A percentile compares a stretch with the other conserved stretches of the same genome.
These are phyloP conservation scores for Steinernema khuongi DNA, from an alignment of 1,140 invertebrate species.

Conservation along the genomic window DNA sequence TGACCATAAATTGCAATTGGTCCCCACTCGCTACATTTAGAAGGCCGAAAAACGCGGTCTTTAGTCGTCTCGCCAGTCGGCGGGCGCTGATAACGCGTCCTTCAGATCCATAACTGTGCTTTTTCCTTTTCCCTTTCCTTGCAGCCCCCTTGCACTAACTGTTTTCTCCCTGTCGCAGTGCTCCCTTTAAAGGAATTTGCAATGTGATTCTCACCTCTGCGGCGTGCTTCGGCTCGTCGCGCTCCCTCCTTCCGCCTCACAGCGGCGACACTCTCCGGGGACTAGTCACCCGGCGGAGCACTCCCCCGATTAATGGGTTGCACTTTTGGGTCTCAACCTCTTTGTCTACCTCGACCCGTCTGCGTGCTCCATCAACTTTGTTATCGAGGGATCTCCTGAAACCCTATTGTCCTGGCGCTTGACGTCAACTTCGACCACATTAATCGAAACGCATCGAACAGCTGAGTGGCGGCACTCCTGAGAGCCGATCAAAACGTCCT, in stretches of 20 bases:
- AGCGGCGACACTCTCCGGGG: too few relatives aligned
- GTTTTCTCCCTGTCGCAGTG: too few relatives aligned
- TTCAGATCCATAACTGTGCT: too few relatives aligned
- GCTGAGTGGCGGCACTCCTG: not conserved
- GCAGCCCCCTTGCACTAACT: too few relatives aligned
- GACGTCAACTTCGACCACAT: not conserved
- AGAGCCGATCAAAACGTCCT: not conserved
- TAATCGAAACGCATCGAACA: constrained; percentile 1
- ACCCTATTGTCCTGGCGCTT: not conserved
- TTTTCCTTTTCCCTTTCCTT: too few relatives aligned
- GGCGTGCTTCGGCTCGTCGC: too few relatives aligned
- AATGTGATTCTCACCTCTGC: too few relatives aligned
- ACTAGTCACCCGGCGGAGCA: too few relatives aligned
- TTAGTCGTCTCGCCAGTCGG: not conserved
- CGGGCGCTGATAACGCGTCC: not conserved
- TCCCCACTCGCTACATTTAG: not conserved
- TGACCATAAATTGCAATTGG: not conserved
- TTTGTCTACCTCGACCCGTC: not conserved
- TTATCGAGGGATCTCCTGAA: not conserved
- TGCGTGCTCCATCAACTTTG: not conserved
- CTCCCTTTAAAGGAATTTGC: too few relatives aligned
- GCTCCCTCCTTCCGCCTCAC: too few relatives aligned
- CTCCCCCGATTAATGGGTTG: not conserved
- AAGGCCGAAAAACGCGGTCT: not conserved
- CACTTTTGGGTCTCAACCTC: not conserved